Evolutionary conservation across 2,113 vertebrate species (phyloP).

Genomic region (Oryctolagus cuniculus): DNA sequence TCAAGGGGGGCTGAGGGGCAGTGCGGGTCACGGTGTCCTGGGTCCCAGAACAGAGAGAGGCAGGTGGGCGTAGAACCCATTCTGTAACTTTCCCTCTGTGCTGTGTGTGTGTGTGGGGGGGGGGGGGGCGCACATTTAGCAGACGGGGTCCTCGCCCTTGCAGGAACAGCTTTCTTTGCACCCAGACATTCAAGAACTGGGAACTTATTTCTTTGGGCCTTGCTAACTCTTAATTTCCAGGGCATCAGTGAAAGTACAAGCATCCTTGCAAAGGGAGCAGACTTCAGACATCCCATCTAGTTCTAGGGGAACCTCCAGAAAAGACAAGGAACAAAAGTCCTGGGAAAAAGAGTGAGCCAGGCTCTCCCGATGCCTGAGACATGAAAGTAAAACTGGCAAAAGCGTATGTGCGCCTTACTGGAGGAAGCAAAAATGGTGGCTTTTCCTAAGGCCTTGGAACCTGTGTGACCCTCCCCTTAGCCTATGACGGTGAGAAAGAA

Average conservation of each 20-base stretch:
- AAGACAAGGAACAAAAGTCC: not conserved
- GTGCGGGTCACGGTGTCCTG: no score
- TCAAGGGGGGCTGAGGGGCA: not conserved
- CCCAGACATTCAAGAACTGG: not conserved
- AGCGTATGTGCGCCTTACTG: not conserved
- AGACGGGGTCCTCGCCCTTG: not conserved
- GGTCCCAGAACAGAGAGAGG: not conserved
- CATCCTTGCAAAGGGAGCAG: not conserved
- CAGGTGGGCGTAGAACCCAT: not conserved
- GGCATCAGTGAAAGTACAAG: not conserved
- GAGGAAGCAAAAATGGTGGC: not conserved
- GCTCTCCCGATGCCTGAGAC: not conserved
- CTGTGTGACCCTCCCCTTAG: not conserved
- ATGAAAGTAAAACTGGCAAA: not conserved
- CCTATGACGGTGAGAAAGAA: not conserved
- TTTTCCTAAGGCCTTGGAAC: not conserved
- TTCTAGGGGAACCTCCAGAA: not conserved
- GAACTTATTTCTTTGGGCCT: not conserved
- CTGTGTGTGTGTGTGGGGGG: fast-evolving
- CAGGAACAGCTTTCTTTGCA: not conserved
- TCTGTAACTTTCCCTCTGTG: not conserved
- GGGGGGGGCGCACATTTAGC: not conserved
- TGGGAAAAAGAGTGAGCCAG: not conserved
- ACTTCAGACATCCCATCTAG: not conserved
- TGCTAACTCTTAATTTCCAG: not conserved